Percentiles rank a stretch among this genome's conserved stretches.
Evolutionary conservation across 2,888 invertebrate species (phyloP).

Genomic region (Xanthorhoe spadicearia): DNA sequence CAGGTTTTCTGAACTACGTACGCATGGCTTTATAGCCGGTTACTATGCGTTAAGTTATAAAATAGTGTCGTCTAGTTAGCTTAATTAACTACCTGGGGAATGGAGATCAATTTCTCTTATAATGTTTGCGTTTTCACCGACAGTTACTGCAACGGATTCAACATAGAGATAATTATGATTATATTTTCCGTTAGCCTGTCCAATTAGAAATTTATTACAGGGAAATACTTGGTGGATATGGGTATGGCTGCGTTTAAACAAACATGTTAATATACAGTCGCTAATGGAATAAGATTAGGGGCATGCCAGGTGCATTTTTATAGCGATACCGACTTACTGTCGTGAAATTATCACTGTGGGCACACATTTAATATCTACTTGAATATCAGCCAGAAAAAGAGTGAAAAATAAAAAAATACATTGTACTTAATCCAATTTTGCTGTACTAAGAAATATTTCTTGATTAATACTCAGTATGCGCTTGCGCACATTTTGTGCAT

Average conservation of each 20-base stretch:
- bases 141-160: conserved; percentile 33
- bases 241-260: conserved; percentile 1
- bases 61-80: conserved; percentile 42
- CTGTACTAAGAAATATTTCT: background rate
- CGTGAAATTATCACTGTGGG: background rate
- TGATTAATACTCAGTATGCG: background rate
- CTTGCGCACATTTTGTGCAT: conserved; percentile 28
- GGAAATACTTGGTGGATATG: conserved; percentile 11
- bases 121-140: conserved; percentile 37
- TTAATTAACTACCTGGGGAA: conserved; percentile 36
- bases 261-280: background rate
- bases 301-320: background rate
- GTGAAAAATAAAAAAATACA: too few species aligned
- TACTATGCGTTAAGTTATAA: conserved; percentile 37
- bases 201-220: conserved; percentile 32
- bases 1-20: conserved; percentile 19
- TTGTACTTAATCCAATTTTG: background rate
- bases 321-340: background rate
- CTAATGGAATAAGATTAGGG: background rate
- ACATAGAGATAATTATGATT: conserved; percentile 33
- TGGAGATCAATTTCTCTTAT: conserved; percentile 43
- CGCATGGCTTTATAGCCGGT: conserved; percentile 29
- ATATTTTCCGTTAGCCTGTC: conserved; percentile 24
- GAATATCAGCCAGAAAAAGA: too few species aligned
- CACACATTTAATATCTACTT: too few species aligned